Evolutionary conservation across 2,888 invertebrate genomes (phyloP).

Genomic region (Apamea monoglypha): DNA sequence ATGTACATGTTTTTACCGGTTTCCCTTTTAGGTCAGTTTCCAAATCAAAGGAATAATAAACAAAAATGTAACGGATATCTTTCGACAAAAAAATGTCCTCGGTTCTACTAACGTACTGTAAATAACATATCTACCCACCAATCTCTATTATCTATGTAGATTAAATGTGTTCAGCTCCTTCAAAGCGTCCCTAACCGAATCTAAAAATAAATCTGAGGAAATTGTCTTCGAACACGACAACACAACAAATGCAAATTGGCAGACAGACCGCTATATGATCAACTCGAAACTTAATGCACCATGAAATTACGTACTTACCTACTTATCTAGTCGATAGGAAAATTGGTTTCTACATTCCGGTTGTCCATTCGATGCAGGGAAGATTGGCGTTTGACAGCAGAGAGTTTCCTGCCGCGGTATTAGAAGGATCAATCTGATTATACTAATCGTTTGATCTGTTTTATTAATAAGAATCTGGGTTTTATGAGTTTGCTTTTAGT

Average conservation of each 20-base stretch:
- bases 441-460: constrained; percentile 66
- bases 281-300: constrained; percentile 84
- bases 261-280: constrained; percentile 78
- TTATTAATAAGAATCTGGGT: constrained; percentile 57
- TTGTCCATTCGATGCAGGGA: constrained; percentile 81
- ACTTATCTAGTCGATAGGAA: constrained; percentile 87
- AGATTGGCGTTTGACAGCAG: constrained; percentile 83
- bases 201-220: constrained; percentile 65
- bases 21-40: not conserved
- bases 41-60: not conserved
- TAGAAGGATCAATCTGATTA: constrained; percentile 63
- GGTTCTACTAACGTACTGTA: not conserved
- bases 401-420: constrained; percentile 57
- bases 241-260: constrained; percentile 76
- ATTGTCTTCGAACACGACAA: constrained; percentile 67
- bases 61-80: not conserved
- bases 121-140: constrained; percentile 47
- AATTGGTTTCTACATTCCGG: constrained; percentile 84
- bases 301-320: constrained; percentile 89
- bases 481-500: constrained; percentile 22
- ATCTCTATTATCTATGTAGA: constrained; percentile 67
- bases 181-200: constrained; percentile 60
- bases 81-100: not conserved
- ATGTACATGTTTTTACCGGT: not conserved
- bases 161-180: constrained; percentile 65